A percentile compares a stretch with the other conserved stretches of the same genome.
Evolutionary conservation across 2,888 invertebrate species (phyloP).

Genomic region (Megamerina dolium): DNA sequence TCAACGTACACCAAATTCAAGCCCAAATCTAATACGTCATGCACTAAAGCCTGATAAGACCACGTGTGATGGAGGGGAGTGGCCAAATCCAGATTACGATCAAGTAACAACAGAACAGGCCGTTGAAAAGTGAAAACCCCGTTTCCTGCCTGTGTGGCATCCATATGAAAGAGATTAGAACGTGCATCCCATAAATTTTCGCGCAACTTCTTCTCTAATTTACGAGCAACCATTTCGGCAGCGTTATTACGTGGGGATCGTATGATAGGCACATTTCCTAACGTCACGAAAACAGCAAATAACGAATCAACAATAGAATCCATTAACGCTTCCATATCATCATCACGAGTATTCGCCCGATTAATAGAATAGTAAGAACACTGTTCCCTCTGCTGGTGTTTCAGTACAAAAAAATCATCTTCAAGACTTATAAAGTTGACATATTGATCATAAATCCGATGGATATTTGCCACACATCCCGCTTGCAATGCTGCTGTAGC

Average conservation of each 20-base stretch:
- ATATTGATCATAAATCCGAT: conserved; percentile 97
- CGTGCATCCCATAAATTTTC: conserved; percentile 96
- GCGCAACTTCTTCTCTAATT: conserved; percentile 91
- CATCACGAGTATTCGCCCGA: conserved; percentile 86
- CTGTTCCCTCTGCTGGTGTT: conserved; percentile 85
- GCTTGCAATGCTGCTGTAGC: conserved; percentile 88
- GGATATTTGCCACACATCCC: conserved; percentile 84
- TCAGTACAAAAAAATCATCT: conserved; percentile 92
- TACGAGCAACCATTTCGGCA: conserved; percentile 96
- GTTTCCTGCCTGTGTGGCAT: conserved; percentile 64
- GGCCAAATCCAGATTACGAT: conserved; percentile 93
- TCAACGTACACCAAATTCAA: conserved; percentile 74
- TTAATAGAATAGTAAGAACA: conserved; percentile 95
- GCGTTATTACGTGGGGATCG: conserved; percentile 85
- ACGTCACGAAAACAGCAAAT: conserved; percentile 95
- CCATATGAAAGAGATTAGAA: conserved; percentile 89
- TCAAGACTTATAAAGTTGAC: conserved; percentile 96
- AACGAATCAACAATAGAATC: conserved; percentile 92
- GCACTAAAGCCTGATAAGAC: conserved; percentile 98
- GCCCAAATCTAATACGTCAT: conserved; percentile 89
- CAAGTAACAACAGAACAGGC: conserved; percentile 85
- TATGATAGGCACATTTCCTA: conserved; percentile 65
- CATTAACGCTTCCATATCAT: conserved; percentile 92
- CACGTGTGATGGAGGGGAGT: conserved; percentile 98
- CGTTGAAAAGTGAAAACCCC: conserved; percentile 83